Percentiles rank a stretch among this genome's conserved stretches.
Evolutionary conservation across 2,113 vertebrate genomes (phyloP).

Genomic region (Pituophis catenifer): DNA sequence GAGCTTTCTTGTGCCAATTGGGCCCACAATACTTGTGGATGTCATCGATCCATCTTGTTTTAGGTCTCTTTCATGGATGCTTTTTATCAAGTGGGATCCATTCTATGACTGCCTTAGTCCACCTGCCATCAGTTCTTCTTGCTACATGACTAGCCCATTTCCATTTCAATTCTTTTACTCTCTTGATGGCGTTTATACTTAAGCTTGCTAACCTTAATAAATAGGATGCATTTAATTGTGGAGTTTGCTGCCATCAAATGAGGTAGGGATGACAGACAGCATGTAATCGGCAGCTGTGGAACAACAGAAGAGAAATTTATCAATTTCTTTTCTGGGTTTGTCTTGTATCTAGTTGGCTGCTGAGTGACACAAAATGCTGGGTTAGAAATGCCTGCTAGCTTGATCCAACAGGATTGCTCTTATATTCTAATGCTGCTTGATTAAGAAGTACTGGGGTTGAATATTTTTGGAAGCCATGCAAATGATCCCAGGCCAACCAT

Average conservation of each 20-base stretch:
- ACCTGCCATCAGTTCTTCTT: too few species aligned
- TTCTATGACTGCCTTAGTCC: too few species aligned
- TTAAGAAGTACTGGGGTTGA: neutral
- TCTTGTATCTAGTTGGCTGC: neutral
- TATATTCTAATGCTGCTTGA: neutral
- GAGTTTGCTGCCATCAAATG: neutral
- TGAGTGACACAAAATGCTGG: neutral
- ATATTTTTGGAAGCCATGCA: neutral
- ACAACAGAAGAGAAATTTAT: neutral
- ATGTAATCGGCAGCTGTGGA: neutral
- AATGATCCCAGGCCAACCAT: neutral
- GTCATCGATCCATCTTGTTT: too few species aligned
- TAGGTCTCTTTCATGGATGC: too few species aligned
- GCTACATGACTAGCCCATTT: too few species aligned
- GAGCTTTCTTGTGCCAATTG: too few species aligned
- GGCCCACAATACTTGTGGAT: too few species aligned
- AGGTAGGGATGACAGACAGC: neutral
- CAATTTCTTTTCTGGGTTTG: neutral
- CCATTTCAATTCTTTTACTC: too few species aligned
- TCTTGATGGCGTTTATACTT: neutral
- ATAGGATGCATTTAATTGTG: neutral
- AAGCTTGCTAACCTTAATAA: neutral
- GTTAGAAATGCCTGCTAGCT: neutral
- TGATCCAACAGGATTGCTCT: neutral
- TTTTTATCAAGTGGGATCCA: too few species aligned